These are phyloP conservation scores for Scrobipalpa costella DNA, from an alignment of 2,888 invertebrate genomes.

Conservation along the genomic window DNA sequence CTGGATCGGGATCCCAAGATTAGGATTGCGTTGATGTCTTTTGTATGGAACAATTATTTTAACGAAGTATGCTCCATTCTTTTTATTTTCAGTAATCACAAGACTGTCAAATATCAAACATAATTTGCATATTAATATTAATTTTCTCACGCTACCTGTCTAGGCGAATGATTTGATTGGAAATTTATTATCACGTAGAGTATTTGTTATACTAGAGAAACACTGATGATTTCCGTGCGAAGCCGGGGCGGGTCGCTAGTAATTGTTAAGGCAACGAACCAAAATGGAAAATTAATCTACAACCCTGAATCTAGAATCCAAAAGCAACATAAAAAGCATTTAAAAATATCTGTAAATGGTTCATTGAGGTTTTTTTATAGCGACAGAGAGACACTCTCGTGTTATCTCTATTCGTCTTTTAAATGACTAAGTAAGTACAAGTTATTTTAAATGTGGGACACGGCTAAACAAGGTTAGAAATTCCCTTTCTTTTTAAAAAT, in stretches of 20 bases:
- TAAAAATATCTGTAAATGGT: too few relatives aligned
- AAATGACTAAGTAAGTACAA: not conserved
- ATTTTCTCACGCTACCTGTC: constrained; percentile 4
- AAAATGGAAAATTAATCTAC: too few relatives aligned
- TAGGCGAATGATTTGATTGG: constrained; percentile 13
- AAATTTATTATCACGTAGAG: not conserved
- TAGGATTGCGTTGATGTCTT: constrained; percentile 9
- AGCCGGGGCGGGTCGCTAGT: too few relatives aligned
- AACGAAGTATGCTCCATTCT: not conserved
- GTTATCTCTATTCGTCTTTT: too few relatives aligned
- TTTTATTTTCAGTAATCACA: not conserved
- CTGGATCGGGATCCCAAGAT: not conserved
- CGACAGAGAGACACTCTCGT: not conserved
- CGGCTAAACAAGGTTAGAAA: not conserved
- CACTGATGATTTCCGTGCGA: too few relatives aligned
- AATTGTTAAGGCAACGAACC: too few relatives aligned
- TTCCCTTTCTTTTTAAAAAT: constrained; percentile 27
- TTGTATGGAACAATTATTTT: constrained; percentile 3
- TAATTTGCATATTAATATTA: constrained; percentile 14
- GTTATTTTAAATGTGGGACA: not conserved
- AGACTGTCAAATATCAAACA: not conserved
- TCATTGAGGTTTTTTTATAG: too few relatives aligned
- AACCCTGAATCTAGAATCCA: too few relatives aligned
- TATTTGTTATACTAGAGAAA: not conserved
- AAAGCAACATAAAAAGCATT: too few relatives aligned